Evolutionary conservation across 2,888 invertebrate genomes (phyloP).

Genomic region (Creontiades dilutus): DNA sequence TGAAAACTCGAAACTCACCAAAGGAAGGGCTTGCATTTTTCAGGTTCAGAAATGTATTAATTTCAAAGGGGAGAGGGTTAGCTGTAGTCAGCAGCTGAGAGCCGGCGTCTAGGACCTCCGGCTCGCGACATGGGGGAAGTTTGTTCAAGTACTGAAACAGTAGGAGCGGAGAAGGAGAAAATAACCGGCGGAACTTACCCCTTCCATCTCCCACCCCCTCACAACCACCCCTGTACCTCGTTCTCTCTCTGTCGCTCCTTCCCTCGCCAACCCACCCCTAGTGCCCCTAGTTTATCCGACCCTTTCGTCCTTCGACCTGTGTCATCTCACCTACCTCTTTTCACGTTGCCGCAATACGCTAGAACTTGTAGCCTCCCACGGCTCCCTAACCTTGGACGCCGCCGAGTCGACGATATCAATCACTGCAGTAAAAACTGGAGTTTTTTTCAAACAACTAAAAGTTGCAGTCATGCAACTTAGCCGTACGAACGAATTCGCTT

Average conservation of each 20-base stretch:
- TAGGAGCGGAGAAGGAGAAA: neutral
- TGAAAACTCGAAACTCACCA: conserved; percentile 52
- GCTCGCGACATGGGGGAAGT: conserved; percentile 46
- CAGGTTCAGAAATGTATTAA: neutral
- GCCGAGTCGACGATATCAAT: neutral
- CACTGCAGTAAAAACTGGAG: neutral
- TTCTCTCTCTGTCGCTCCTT: neutral
- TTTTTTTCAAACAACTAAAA: too few relatives aligned
- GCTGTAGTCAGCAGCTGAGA: neutral
- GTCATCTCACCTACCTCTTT: too few relatives aligned
- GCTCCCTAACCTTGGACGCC: neutral
- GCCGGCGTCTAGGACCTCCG: conserved; percentile 3
- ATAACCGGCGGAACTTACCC: neutral
- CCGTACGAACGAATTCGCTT: too few relatives aligned
- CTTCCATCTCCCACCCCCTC: conserved; percentile 21
- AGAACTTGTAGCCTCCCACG: neutral
- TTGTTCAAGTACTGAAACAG: conserved; percentile 21
- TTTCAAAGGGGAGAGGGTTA: neutral
- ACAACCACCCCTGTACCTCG: neutral
- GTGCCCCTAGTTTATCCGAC: too few relatives aligned
- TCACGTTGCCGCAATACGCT: conserved; percentile 10
- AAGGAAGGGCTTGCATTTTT: conserved; percentile 54
- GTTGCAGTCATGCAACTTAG: too few relatives aligned
- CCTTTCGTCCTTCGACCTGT: neutral
- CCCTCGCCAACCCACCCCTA: neutral